Evolutionary conservation across 1,140 invertebrate genomes (phyloP).

Genomic region (Ostrea denselamellosa): DNA sequence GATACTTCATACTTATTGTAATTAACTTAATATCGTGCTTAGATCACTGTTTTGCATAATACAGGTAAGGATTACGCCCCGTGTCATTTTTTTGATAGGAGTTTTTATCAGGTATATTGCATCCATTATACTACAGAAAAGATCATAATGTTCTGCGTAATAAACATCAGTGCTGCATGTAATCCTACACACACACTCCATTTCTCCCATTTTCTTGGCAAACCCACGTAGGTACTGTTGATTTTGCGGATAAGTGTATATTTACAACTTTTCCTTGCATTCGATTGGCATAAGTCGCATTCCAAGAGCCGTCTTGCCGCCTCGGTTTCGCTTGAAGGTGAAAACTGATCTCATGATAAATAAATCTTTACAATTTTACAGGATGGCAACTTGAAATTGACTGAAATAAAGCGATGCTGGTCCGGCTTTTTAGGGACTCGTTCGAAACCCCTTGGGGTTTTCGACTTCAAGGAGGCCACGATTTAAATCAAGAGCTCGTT

Average conservation of each 20-base stretch:
- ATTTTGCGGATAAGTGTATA: conserved; percentile 30
- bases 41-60: background rate
- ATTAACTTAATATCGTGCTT: no score
- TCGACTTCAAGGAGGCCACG: conserved; percentile 92
- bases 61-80: background rate
- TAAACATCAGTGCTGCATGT: conserved; percentile 37
- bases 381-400: conserved; percentile 61
- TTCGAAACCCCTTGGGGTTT: conserved; percentile 92
- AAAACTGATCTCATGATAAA: conserved; percentile 48
- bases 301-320: conserved; percentile 38
- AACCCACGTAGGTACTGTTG: conserved; percentile 1
- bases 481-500: conserved; percentile 92
- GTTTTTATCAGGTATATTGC: background rate
- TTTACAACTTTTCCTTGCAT: conserved; percentile 46
- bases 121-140: conserved; percentile 3
- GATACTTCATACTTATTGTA: no score
- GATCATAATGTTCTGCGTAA: conserved; percentile 21
- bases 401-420: conserved; percentile 59
- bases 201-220: conserved; percentile 27
- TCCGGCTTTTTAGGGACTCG: conserved; percentile 85
- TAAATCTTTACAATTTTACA: conserved; percentile 46
- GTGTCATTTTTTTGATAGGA: background rate
- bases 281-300: conserved; percentile 45
- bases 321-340: conserved; percentile 51
- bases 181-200: conserved; percentile 15